Percentiles rank a stretch among this genome's conserved stretches.
Evolutionary conservation across 2,113 vertebrate genomes (phyloP).

Genomic region (Mastomys coucha): DNA sequence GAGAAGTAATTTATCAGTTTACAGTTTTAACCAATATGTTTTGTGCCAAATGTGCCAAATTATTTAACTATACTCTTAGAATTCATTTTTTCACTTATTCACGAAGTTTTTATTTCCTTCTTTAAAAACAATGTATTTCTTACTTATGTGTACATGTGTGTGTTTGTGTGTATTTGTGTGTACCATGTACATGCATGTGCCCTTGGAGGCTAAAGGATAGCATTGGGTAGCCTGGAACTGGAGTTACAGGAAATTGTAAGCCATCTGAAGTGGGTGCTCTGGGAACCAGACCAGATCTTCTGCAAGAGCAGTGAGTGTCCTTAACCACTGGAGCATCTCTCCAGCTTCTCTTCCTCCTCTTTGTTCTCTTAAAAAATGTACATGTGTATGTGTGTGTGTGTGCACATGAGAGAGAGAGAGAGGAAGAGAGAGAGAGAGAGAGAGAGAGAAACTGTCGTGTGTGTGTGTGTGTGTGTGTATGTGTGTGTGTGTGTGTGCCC

Average conservation of each 20-base stretch:
- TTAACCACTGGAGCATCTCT: neutral
- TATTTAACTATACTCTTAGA: neutral
- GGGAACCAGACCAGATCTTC: neutral
- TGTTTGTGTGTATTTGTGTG: neutral
- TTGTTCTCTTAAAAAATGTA: neutral
- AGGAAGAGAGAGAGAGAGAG: too few relatives aligned
- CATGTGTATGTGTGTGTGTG: too few relatives aligned
- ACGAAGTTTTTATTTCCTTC: neutral
- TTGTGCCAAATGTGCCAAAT: neutral
- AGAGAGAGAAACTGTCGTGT: too few relatives aligned
- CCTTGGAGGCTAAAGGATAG: neutral
- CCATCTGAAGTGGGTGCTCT: neutral
- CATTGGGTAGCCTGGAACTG: neutral
- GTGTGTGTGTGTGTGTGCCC: too few relatives aligned
- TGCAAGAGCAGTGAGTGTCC: neutral
- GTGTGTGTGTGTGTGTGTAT: too few relatives aligned
- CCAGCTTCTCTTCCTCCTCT: neutral
- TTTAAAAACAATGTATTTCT: neutral
- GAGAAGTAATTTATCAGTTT: too few relatives aligned
- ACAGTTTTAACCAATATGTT: neutral
- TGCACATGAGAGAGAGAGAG: too few relatives aligned
- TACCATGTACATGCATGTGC: neutral
- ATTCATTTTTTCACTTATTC: neutral
- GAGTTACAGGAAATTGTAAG: neutral
- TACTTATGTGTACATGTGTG: neutral